Base-by-base conservation (phyloP, 2,113 vertebrate species). In the Tyrannus savana region DNA sequence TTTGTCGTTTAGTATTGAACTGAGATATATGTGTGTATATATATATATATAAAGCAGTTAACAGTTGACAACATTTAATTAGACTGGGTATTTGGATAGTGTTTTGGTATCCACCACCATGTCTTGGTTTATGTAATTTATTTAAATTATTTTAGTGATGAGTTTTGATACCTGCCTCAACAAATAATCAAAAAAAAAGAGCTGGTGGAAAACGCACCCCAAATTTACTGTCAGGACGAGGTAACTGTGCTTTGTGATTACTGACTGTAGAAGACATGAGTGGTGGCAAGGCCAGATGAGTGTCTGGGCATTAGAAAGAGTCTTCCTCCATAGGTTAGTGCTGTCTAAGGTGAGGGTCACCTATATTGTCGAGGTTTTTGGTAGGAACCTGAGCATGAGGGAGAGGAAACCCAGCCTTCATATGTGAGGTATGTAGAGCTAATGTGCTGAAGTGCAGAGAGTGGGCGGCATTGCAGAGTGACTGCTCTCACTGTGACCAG, bases 351-450 rank as follows among this genome's bases (percentile, higher is more conserved):
- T 3, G 5, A 15, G 30, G 42, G 16, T 59, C 17, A 30, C 23
- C 25, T 63, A 8, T 1, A 3, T 12, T 0, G 1, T 5, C 8
- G 14, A 62, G 55, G 28, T 37, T 71, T 72, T 47, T 74, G 50
- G 6, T 39, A 83, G 69, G 52, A 89, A 18, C n/a, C 14, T 41
- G 35, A 82, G 41, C 10, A 56, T 0, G 3, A 56, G 30, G 42
- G 42, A 77, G 52, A 44, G 35, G 55, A 80, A 80, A 22, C 2
- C 3, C 27, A 64, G 1, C 2, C n/a, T 66, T 72, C 28, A 2
- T 5, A 18, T 4, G 6, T 10, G 25, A 81, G 33, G 11, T 7
- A 7, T 0, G 0, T 18, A 44, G 16, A 42, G 15, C 19, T 27
- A 7, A 24, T 10, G 12, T 0, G 3, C 35, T 67, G 52, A 46